These are phyloP conservation scores for Akabosia matsudoensis DNA, from an alignment of 1,140 invertebrate species.

Conservation along the genomic window DNA sequence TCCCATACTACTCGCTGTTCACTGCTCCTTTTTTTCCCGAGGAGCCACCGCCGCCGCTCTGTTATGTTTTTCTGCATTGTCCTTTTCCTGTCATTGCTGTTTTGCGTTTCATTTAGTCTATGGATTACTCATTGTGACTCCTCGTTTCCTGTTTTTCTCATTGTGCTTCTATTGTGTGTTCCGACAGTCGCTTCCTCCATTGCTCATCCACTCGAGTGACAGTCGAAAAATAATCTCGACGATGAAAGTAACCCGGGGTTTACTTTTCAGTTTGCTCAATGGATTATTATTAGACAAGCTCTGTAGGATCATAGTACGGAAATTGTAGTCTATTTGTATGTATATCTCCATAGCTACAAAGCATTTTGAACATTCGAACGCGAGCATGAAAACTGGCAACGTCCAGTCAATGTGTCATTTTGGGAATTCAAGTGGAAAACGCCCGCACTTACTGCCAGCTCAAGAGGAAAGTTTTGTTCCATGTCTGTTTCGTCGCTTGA, in stretches of 20 bases:
- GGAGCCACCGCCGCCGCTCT: not conserved
- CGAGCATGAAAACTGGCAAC: not conserved
- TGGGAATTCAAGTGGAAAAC: conserved; percentile 21
- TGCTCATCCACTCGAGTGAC: not conserved
- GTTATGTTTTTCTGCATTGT: not conserved
- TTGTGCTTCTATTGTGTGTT: not conserved
- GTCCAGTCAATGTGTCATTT: conserved; percentile 21
- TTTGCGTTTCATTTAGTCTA: not conserved
- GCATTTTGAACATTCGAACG: not conserved
- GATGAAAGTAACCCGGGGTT: not conserved
- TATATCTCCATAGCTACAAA: not conserved
- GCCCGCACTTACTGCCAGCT: conserved; percentile 8
- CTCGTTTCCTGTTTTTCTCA: not conserved
- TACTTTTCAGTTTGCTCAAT: not conserved
- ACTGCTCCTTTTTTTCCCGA: not conserved
- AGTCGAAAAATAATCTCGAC: not conserved
- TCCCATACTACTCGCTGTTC: too few relatives aligned
- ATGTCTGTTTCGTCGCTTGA: not conserved
- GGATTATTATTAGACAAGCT: too few relatives aligned
- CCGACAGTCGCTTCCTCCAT: not conserved
- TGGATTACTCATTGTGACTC: not conserved
- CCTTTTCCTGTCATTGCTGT: not conserved
- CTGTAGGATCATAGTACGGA: not conserved
- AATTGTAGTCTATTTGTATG: not conserved
- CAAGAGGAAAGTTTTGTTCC: conserved; percentile 16